Evolutionary conservation across 2,888 invertebrate genomes (phyloP).

Genomic region (Aporophyla nigra): DNA sequence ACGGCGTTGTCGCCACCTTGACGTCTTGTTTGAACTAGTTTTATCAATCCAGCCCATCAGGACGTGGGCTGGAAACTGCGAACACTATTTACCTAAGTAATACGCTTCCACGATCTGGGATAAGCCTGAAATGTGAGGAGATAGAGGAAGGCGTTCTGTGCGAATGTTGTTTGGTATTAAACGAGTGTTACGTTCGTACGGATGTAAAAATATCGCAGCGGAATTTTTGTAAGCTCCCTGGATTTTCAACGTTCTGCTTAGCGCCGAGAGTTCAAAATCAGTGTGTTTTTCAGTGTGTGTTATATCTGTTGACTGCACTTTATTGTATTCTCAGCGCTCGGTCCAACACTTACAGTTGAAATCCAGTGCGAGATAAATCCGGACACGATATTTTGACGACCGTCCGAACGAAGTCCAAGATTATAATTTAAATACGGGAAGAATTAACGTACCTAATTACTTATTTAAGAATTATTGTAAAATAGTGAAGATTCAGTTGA

Average conservation of each 20-base stretch:
- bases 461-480: neutral
- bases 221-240: too few species aligned
- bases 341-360: too few species aligned
- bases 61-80: slow-evolving; percentile 50
- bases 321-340: too few species aligned
- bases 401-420: neutral
- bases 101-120: slow-evolving; percentile 31
- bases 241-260: too few species aligned
- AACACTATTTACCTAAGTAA: slow-evolving; percentile 59
- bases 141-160: neutral
- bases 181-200: neutral
- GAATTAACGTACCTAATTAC: neutral
- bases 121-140: slow-evolving; percentile 52
- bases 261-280: too few species aligned
- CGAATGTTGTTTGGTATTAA: slow-evolving; percentile 20
- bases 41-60: slow-evolving; percentile 72
- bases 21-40: slow-evolving; percentile 67
- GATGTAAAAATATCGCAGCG: too few species aligned
- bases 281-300: too few species aligned
- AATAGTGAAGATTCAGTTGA: neutral
- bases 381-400: too few species aligned
- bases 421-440: neutral
- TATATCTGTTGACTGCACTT: too few species aligned
- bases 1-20: slow-evolving; percentile 56
- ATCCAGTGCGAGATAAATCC: too few species aligned